phyloP scores from a whole-genome alignment of 1,140 invertebrate genomes.

The Prorops nasuta region DNA sequence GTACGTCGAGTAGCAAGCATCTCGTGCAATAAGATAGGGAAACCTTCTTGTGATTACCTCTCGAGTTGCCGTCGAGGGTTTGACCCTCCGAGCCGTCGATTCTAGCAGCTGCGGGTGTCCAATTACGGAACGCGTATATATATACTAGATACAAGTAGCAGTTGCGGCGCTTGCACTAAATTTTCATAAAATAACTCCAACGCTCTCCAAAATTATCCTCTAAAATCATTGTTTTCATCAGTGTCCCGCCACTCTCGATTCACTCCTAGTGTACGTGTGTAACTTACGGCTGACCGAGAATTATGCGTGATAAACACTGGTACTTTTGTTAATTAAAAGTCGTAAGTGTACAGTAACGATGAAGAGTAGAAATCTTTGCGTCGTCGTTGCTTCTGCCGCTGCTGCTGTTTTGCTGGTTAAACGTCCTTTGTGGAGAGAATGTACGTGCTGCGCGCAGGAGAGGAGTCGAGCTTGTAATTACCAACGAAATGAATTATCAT shows the following conservation, averaged over 20 bases:
- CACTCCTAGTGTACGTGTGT: neutral
- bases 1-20: neutral
- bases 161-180: neutral
- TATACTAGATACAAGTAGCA: neutral
- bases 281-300: neutral
- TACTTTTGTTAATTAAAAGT: no score
- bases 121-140: conserved; percentile 14
- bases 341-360: no score
- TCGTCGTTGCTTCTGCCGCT: no score
- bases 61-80: conserved; percentile 16
- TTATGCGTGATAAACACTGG: no score
- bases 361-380: no score
- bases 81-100: conserved; percentile 21
- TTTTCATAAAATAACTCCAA: no score
- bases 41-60: conserved; percentile 19
- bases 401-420: no score
- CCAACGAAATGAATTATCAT: no score
- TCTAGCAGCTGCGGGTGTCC: conserved; percentile 9
- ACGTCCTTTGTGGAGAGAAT: no score
- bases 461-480: no score
- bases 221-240: neutral
- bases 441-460: no score
- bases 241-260: neutral
- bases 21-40: conserved; percentile 19
- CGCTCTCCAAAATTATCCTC: no score